These are phyloP conservation scores for Pimpla rufipes DNA, from an alignment of 2,888 invertebrate genomes.

Conservation along the genomic window DNA sequence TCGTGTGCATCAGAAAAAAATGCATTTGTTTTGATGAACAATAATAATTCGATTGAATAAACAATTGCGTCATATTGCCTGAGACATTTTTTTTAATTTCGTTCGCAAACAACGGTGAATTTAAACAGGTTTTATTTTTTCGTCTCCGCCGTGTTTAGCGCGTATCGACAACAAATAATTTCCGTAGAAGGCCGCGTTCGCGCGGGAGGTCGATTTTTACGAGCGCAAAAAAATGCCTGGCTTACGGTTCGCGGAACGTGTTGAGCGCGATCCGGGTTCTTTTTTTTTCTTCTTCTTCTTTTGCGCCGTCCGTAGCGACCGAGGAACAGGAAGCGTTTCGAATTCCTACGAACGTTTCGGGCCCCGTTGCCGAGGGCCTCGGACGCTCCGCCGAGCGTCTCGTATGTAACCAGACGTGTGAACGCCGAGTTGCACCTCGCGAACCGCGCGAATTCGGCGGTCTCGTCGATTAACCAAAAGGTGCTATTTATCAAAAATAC, in stretches of 20 bases:
- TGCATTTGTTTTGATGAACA: no score
- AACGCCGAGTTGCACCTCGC: conserved; percentile 3
- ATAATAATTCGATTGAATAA: no score
- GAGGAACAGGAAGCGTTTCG: conserved; percentile 63
- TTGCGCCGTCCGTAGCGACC: conserved; percentile 29
- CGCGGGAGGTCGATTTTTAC: conserved; percentile 23
- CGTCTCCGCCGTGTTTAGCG: neutral
- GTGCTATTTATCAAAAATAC: neutral
- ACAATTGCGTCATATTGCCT: no score
- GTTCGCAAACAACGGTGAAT: neutral
- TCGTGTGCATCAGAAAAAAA: no score
- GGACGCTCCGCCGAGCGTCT: neutral
- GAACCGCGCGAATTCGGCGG: neutral
- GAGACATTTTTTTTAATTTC: no score
- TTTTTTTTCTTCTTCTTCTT: conserved; percentile 5
- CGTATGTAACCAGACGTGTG: neutral
- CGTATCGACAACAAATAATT: conserved; percentile 7
- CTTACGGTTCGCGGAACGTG: conserved; percentile 16
- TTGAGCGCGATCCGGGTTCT: neutral
- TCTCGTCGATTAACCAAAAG: neutral
- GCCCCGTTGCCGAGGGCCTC: neutral
- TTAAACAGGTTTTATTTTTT: conserved; percentile 8
- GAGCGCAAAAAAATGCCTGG: conserved; percentile 19
- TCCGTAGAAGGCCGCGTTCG: neutral
- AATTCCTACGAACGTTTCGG: conserved; percentile 54